Evolutionary conservation across 2,888 invertebrate genomes (phyloP).

Genomic region (Deilephila elpenor): DNA sequence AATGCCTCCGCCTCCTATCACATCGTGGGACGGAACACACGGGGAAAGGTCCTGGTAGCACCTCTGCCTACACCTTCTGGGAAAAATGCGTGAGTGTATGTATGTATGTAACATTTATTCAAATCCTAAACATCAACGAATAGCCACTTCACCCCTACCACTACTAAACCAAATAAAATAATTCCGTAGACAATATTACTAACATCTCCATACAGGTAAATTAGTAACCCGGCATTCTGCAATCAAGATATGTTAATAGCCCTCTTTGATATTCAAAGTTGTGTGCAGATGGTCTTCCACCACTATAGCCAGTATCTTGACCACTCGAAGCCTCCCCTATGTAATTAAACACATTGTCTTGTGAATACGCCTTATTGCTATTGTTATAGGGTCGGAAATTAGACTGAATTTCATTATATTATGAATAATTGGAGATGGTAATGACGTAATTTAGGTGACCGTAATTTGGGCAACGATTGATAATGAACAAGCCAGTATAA

Average conservation of each 20-base stretch:
- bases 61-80: no score
- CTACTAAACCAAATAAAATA: not conserved
- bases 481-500: no score
- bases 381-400: constrained; percentile 3
- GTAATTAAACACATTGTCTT: constrained; percentile 45
- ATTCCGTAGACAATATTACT: not conserved
- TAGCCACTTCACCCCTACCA: no score
- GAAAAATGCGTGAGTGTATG: no score
- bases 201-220: constrained; percentile 55
- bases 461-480: no score
- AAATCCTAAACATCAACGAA: no score
- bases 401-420: not conserved
- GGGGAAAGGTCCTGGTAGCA: no score
- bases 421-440: not conserved
- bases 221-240: constrained; percentile 53
- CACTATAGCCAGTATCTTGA: constrained; percentile 58
- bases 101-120: no score
- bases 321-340: constrained; percentile 46
- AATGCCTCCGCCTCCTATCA: no score
- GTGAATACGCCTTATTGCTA: constrained; percentile 24
- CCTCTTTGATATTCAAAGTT: constrained; percentile 70
- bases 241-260: constrained; percentile 73
- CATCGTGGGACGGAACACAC: no score
- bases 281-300: constrained; percentile 56
- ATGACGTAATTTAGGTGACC: no score